phyloP scores from a whole-genome alignment of 2,888 invertebrate genomes.

The Xanthostigma xanthostigma region DNA sequence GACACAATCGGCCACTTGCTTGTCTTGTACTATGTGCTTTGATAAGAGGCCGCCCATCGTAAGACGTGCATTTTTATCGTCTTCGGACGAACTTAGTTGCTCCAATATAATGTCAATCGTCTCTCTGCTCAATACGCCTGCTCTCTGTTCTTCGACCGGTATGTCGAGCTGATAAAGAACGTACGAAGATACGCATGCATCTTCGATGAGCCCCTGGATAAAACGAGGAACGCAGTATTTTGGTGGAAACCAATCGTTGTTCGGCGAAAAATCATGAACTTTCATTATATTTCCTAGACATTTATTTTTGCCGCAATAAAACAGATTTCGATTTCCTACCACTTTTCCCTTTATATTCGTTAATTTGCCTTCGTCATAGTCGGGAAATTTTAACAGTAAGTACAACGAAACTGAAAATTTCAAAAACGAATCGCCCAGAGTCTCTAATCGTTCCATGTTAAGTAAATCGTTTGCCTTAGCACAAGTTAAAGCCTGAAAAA shows the following conservation, averaged over 20 bases:
- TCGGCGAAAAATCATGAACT: constrained; percentile 46
- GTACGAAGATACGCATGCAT: constrained; percentile 26
- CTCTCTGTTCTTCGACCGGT: constrained; percentile 27
- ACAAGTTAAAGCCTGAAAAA: constrained; percentile 49
- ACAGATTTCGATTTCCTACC: constrained; percentile 77
- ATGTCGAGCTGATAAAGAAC: constrained; percentile 34
- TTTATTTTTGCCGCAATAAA: constrained; percentile 44
- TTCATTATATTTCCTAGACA: constrained; percentile 46
- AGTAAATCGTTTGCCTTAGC: constrained; percentile 59
- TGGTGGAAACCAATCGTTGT: constrained; percentile 68
- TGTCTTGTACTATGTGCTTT: constrained; percentile 37
- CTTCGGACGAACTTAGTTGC: constrained; percentile 3
- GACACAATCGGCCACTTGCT: constrained; percentile 66
- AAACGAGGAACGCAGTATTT: constrained; percentile 45
- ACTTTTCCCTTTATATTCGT: constrained; percentile 55
- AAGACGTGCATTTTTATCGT: not conserved
- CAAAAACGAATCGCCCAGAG: constrained; percentile 78
- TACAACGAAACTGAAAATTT: constrained; percentile 65
- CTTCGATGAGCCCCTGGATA: constrained; percentile 29
- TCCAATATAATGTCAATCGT: constrained; percentile 18
- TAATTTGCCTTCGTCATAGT: constrained; percentile 61
- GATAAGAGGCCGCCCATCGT: constrained; percentile 31
- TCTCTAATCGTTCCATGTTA: constrained; percentile 70
- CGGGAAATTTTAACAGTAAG: constrained; percentile 51
- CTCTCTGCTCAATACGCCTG: constrained; percentile 16